Percentiles rank a stretch among this genome's conserved stretches.
These are phyloP conservation scores for Nephrotoma flavescens DNA, from an alignment of 2,888 invertebrate species.

Conservation along the genomic window DNA sequence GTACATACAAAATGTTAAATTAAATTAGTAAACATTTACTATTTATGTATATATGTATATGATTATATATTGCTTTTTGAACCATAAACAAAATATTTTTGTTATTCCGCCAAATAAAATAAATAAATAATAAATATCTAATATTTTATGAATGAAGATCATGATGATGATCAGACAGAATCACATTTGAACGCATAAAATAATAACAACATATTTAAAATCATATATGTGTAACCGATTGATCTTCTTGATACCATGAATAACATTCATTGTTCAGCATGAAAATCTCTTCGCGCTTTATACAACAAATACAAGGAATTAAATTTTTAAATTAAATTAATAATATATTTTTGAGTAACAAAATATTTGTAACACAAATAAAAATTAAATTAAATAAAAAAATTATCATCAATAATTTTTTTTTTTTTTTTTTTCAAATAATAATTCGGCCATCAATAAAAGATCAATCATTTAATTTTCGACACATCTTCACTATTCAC, in stretches of 20 bases:
- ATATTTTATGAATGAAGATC: neutral
- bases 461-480: neutral
- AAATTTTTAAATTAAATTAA: neutral
- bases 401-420: neutral
- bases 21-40: neutral
- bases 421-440: neutral
- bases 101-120: neutral
- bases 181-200: neutral
- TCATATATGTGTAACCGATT: neutral
- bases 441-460: neutral
- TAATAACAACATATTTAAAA: neutral
- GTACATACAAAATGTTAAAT: neutral
- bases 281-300: neutral
- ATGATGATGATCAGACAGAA: neutral
- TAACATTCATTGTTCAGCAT: neutral
- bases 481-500: neutral
- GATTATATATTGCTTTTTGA: neutral
- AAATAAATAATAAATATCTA: neutral
- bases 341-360: neutral
- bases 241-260: neutral
- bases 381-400: neutral
- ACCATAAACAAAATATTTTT: neutral
- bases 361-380: neutral
- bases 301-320: neutral
- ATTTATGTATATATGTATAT: neutral